phyloP scores from a whole-genome alignment of 1,140 invertebrate species.

The Delia radicum region DNA sequence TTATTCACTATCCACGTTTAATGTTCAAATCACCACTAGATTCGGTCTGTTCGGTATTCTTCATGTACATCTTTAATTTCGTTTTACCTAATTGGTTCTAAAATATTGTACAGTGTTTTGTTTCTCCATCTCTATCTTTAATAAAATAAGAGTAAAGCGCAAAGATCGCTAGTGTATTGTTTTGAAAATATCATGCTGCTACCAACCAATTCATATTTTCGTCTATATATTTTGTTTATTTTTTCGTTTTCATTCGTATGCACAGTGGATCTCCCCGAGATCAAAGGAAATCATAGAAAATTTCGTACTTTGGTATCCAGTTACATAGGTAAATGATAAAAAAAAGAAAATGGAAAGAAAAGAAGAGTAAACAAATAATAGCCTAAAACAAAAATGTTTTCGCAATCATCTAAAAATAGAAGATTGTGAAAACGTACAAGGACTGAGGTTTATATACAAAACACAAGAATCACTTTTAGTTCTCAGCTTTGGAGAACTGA shows the following conservation, averaged over 20 bases:
- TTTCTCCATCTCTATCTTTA: not conserved
- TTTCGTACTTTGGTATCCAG: conserved; percentile 96
- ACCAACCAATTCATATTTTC: conserved; percentile 13
- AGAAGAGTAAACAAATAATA: conserved; percentile 9
- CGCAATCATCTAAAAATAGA: not conserved
- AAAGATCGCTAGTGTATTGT: conserved; percentile 7
- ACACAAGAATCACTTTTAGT: not conserved
- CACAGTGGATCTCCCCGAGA: conserved; percentile 92
- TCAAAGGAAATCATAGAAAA: conserved; percentile 96
- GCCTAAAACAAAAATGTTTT: not conserved
- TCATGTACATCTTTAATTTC: too few species aligned
- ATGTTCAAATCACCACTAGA: too few species aligned
- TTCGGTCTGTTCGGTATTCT: too few species aligned
- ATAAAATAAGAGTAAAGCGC: conserved; percentile 15
- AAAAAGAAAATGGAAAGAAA: not conserved
- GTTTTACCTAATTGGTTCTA: too few species aligned
- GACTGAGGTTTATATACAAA: not conserved
- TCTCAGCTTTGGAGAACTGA: not conserved
- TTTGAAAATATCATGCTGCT: conserved; percentile 9
- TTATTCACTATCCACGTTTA: too few species aligned
- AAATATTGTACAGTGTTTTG: not conserved
- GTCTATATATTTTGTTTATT: conserved; percentile 18
- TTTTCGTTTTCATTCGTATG: conserved; percentile 11
- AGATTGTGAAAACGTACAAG: not conserved
- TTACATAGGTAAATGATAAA: conserved; percentile 82